These are phyloP conservation scores for Lipophrys pholis DNA, from an alignment of 2,113 vertebrate genomes.

Conservation along the genomic window DNA sequence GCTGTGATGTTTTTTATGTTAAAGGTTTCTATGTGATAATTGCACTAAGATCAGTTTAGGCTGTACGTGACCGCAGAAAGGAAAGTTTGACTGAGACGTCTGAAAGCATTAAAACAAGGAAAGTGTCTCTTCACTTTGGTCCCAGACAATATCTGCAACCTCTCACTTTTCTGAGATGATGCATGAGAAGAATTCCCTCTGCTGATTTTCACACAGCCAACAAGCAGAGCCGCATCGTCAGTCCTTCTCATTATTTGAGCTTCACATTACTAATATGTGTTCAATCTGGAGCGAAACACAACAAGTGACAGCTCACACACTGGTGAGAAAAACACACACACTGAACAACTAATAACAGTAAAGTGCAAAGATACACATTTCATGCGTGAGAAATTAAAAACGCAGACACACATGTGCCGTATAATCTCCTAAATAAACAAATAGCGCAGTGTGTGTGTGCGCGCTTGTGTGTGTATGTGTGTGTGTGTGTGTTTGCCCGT, in stretches of 20 bases:
- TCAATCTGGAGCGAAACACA: neutral
- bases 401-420: constrained; percentile 1
- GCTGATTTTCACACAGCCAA: constrained; percentile 5
- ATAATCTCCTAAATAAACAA: neutral
- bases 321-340: constrained; percentile 15
- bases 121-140: too few species aligned
- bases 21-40: too few species aligned
- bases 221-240: neutral
- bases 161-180: too few species aligned
- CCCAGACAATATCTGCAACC: too few species aligned
- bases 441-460: constrained; percentile 7
- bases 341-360: neutral
- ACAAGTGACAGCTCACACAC: neutral
- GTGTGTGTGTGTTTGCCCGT: constrained; percentile 21
- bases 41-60: too few species aligned
- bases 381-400: neutral
- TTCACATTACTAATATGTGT: neutral
- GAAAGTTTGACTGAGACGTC: too few species aligned
- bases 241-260: constrained; percentile 1
- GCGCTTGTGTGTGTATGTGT: constrained; percentile 11
- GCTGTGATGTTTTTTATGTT: too few species aligned
- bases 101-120: too few species aligned
- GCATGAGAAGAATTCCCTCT: neutral
- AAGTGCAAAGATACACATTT: neutral
- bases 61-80: too few species aligned